Percentiles rank a stretch among this genome's conserved stretches.
Evolutionary conservation across 2,888 invertebrate species (phyloP).

Genomic region (Dione vanillae): DNA sequence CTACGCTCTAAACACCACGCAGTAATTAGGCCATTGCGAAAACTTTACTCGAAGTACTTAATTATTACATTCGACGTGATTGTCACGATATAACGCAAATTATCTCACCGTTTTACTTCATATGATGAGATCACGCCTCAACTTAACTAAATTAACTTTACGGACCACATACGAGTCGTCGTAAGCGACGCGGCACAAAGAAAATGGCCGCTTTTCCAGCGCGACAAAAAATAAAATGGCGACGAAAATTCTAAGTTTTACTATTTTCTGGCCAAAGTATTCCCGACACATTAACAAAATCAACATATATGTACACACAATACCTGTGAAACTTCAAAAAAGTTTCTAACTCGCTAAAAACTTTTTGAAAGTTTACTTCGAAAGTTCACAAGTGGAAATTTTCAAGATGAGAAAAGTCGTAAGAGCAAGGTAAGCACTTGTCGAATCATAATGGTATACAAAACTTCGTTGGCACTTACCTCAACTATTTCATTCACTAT

Average conservation of each 20-base stretch:
- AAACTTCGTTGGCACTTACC: constrained; percentile 70
- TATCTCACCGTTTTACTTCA: constrained; percentile 75
- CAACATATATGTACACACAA: constrained; percentile 61
- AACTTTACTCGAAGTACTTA: constrained; percentile 63
- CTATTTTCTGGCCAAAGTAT: constrained; percentile 81
- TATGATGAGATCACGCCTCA: constrained; percentile 80
- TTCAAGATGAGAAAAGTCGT: constrained; percentile 82
- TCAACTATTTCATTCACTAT: constrained; percentile 80
- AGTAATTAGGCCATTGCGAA: constrained; percentile 78
- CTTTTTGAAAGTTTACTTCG: constrained; percentile 77
- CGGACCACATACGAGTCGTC: constrained; percentile 77
- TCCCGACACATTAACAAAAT: constrained; percentile 61
- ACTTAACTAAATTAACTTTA: constrained; percentile 82
- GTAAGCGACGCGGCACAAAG: constrained; percentile 85
- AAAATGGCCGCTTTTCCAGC: constrained; percentile 86
- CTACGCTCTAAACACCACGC: constrained; percentile 66
- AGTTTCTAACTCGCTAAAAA: constrained; percentile 73
- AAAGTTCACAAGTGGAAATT: constrained; percentile 83
- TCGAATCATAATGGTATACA: constrained; percentile 61
- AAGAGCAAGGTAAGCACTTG: constrained; percentile 73
- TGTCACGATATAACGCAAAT: constrained; percentile 59
- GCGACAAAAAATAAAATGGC: constrained; percentile 85
- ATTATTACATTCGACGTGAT: constrained; percentile 57
- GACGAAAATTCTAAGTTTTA: constrained; percentile 85
- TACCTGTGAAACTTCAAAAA: constrained; percentile 63